Evolutionary conservation across 2,113 vertebrate genomes (phyloP), one percentile per base, ranked within the genome.

Genomic region (Actinemys pallida): DNA sequence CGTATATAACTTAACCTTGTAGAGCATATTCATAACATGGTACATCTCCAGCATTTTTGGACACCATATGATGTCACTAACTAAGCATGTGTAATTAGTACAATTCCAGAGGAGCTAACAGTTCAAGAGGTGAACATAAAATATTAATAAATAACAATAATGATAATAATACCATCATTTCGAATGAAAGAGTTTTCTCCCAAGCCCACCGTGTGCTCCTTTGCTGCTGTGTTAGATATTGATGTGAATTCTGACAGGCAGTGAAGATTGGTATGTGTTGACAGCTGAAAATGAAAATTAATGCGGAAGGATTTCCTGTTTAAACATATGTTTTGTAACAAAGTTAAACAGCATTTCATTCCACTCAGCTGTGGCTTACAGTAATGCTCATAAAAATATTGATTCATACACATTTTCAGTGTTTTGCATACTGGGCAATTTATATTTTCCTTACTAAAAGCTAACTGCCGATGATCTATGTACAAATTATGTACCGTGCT

Each of bases 351-450:
- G 89, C 81, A 87, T 91, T 96, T 95, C 62, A 91, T 92, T 83
- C 95, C 90, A 90, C 47, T 0, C 69, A 85, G 91, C 90, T 4
- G 57, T 31, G 52, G 79, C 22, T 22, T 87, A 78, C 78, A 72
- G 90, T 8, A 92, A 81, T 19, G 6, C 54, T 79, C 10, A 82
- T 86, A 47, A 78, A 97, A 92, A 91, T 91, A 95, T 0, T 84
- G 90, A 82, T 10, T 35, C 82, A 75, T 82, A 92, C 94, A 94
- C 93, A 95, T 89, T 93, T 94, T 95, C 65, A 91, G 88, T 95
- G 91, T 94, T 95, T 93, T 93, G 96, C 94, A 93, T 95, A 29
- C 89, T 95, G 94, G 95, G 93, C 93, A 96, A 95, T 94, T 93
- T 84, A 29, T 95, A 83, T 96, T 95, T 95, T 94, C 95, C 53